Evolutionary conservation across 1,140 invertebrate species (phyloP).

Genomic region (Bicyclus anynana): DNA sequence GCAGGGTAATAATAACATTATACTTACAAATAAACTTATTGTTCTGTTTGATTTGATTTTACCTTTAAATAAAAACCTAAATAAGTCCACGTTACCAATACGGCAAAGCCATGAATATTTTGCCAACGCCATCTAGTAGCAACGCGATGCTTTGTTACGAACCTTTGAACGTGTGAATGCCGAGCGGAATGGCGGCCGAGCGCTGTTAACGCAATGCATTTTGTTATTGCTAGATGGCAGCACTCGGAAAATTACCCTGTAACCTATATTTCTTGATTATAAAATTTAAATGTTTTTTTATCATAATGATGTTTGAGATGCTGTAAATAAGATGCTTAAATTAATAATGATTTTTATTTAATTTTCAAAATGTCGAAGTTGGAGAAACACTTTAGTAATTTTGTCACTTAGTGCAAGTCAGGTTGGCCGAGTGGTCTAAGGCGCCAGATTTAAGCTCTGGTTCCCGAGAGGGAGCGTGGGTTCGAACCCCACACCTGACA

Average conservation of each 20-base stretch:
- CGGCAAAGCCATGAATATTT: too few species aligned
- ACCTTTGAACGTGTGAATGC: too few species aligned
- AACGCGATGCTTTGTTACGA: not conserved
- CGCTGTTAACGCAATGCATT: not conserved
- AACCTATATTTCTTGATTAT: too few species aligned
- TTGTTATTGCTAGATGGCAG: not conserved
- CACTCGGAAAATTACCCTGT: not conserved
- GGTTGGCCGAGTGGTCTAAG: slow-evolving; percentile 86
- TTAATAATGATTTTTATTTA: not conserved
- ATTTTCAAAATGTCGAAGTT: not conserved
- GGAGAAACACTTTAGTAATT: slow-evolving; percentile 11
- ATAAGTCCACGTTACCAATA: too few species aligned
- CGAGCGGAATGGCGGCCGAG: too few species aligned
- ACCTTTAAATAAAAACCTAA: too few species aligned
- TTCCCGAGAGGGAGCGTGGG: slow-evolving; percentile 84
- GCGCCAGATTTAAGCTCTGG: slow-evolving; percentile 87
- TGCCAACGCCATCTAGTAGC: not conserved
- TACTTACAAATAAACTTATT: not conserved
- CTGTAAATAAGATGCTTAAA: too few species aligned
- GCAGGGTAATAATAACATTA: not conserved
- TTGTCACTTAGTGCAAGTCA: slow-evolving; percentile 49
- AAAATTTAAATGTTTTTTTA: not conserved
- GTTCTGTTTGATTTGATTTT: not conserved
- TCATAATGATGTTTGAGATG: too few species aligned
- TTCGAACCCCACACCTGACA: slow-evolving; percentile 51